A percentile compares a stretch with the other conserved stretches of the same genome.
These are phyloP conservation scores for Halictus rubicundus DNA, from an alignment of 1,140 invertebrate species.

Conservation along the genomic window DNA sequence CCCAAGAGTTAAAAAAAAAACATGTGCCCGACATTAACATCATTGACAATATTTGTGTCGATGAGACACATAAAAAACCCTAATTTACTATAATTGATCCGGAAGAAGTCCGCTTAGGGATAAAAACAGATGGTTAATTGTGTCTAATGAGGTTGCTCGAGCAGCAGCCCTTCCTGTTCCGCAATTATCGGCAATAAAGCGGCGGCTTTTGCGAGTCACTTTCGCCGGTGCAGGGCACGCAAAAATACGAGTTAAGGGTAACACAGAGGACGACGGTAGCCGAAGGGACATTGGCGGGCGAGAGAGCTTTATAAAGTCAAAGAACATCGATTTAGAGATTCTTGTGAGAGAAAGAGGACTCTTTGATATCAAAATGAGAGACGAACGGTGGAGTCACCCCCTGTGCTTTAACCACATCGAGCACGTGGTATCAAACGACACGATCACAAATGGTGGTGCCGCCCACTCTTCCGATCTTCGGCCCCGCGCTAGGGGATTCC, in stretches of 20 bases:
- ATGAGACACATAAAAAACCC: no score
- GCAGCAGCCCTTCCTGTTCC: slow-evolving; percentile 21
- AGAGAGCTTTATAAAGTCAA: slow-evolving; percentile 45
- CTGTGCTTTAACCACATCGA: slow-evolving; percentile 35
- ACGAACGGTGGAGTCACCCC: slow-evolving; percentile 18
- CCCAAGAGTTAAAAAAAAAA: no score
- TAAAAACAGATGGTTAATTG: slow-evolving; percentile 13
- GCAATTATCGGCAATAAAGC: slow-evolving; percentile 44
- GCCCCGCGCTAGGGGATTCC: slow-evolving; percentile 54
- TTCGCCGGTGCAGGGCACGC: not conserved
- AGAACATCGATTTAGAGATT: slow-evolving; percentile 46
- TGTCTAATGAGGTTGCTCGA: slow-evolving; percentile 38
- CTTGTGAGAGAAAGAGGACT: slow-evolving; percentile 3
- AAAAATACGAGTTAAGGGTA: slow-evolving; percentile 46
- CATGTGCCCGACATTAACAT: no score
- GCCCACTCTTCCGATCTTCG: slow-evolving; percentile 48
- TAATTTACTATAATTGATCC: no score
- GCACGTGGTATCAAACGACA: slow-evolving; percentile 50
- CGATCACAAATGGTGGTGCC: slow-evolving; percentile 38
- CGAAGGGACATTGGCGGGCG: slow-evolving; percentile 25
- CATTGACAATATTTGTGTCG: no score
- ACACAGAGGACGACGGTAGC: not conserved
- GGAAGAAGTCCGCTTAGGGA: no score
- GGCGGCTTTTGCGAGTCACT: slow-evolving; percentile 40
- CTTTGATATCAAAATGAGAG: slow-evolving; percentile 53